Base-by-base conservation (phyloP, 2,888 invertebrate genomes). In the Nomada lathburiana region DNA sequence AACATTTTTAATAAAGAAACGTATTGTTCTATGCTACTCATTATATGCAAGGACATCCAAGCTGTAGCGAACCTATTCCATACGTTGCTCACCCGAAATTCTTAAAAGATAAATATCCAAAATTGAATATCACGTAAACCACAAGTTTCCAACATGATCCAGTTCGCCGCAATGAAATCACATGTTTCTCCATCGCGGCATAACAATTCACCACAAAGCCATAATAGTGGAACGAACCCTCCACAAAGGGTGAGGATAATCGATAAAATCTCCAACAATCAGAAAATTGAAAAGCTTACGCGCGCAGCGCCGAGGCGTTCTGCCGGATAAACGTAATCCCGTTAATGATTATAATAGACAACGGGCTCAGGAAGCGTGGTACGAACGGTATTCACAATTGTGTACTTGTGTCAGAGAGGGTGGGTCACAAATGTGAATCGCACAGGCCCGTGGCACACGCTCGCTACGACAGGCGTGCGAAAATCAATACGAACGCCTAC, bases 261-360 rank as follows among this genome's bases (percentile, higher is more conserved):
- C 79, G 70, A 74, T 79, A 44, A 60, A 71, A 44, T 75, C 55
- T 60, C 52, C 62, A 77, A 82, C 71, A 64, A 77, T 83, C 71
- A 80, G 77, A 76, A 86, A 84, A 86, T 79, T 64, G 76, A 68
- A 81, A 80, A 77, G 70, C 52, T 63, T 65, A 55, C 44, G 63
- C 52, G 69, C 60, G 59, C 77, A 80, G 55, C 78, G 64, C 29
- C 70, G 79, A 83, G 81, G 81, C 85, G 83, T 81, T 80, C 82
- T 83, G 55, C 80, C 85, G 75, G 67, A 87, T 88, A 88, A 91
- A 90, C 85, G 89, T 86, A 88, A 84, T 80, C 86, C 85, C 87
- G 86, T 88, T 90, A 90, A 89, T 85, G 87, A 88, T 87, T 85
- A 84, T 83, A 80, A 89, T 86, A 80, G 86, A 90, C 88, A 89